Evolutionary conservation across 2,113 vertebrate genomes (phyloP).

Genomic region (Labrus mixtus): DNA sequence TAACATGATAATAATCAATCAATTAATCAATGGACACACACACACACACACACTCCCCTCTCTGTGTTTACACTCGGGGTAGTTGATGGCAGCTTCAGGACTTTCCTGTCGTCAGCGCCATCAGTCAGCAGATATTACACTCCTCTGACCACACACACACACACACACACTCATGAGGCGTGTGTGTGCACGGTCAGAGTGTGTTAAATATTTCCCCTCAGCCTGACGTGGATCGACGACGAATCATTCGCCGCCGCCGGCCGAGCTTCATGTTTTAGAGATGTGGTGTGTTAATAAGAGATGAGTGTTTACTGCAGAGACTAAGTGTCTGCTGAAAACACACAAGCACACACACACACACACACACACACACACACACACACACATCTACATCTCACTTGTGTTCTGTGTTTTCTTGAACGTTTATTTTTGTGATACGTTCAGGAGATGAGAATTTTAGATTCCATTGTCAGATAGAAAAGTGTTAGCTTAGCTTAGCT

Average conservation of each 20-base stretch:
- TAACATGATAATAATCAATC: conserved; percentile 67
- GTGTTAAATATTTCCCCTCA: conserved; percentile 35
- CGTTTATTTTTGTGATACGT: background rate
- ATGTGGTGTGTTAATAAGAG: conserved; percentile 65
- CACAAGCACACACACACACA: background rate
- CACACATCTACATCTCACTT: conserved; percentile 2
- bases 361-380: no score
- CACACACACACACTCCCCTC: conserved; percentile 3
- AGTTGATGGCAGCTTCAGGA: conserved; percentile 69
- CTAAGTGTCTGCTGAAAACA: conserved; percentile 49
- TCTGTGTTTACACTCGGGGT: conserved; percentile 64
- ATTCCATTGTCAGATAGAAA: background rate
- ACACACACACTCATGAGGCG: background rate
- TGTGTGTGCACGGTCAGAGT: conserved; percentile 22
- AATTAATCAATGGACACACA: conserved; percentile 65
- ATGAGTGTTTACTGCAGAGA: conserved; percentile 62
- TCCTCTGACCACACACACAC: conserved; percentile 51
- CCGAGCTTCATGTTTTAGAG: conserved; percentile 55
- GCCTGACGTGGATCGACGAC: conserved; percentile 9
- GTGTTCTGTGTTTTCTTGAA: no score
- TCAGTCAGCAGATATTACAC: conserved; percentile 72
- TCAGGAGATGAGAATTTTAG: background rate
- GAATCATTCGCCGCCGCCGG: conserved; percentile 6
- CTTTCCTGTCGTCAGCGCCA: conserved; percentile 66
- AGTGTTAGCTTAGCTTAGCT: background rate